These are phyloP conservation scores for Formicarius rufipectus DNA, from an alignment of 2,113 vertebrate genomes.

Conservation along the genomic window DNA sequence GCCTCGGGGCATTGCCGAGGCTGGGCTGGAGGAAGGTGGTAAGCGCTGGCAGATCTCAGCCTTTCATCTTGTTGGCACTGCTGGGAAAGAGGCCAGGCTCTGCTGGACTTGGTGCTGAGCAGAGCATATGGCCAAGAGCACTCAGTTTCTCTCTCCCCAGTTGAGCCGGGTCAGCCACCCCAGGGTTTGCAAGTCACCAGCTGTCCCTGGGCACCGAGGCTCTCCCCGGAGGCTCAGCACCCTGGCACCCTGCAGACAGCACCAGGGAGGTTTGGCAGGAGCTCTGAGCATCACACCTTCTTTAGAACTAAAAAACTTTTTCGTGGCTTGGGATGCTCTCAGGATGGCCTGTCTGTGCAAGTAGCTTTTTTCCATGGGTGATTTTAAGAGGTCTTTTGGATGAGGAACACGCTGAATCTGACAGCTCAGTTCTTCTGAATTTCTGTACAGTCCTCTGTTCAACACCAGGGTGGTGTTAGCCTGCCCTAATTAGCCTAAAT, in stretches of 20 bases:
- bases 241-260: not conserved
- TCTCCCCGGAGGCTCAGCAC: not conserved
- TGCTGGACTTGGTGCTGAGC: not conserved
- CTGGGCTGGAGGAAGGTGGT: not conserved
- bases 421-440: conserved; percentile 42
- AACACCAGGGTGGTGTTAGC: conserved; percentile 31
- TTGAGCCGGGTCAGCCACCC: fast-evolving
- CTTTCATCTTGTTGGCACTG: not conserved
- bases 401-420: not conserved
- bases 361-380: not conserved
- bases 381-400: not conserved
- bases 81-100: not conserved
- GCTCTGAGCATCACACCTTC: not conserved
- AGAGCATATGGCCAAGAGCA: not conserved
- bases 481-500: conserved; percentile 49
- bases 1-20: not conserved
- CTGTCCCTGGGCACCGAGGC: not conserved
- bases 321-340: not conserved
- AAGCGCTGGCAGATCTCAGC: not conserved
- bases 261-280: not conserved
- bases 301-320: not conserved
- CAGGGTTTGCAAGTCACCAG: not conserved
- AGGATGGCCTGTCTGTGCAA: conserved; percentile 37
- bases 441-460: conserved; percentile 9
- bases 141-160: not conserved